Evolutionary conservation across 2,888 invertebrate genomes (phyloP).

Genomic region (Megalurothrips usitatus): DNA sequence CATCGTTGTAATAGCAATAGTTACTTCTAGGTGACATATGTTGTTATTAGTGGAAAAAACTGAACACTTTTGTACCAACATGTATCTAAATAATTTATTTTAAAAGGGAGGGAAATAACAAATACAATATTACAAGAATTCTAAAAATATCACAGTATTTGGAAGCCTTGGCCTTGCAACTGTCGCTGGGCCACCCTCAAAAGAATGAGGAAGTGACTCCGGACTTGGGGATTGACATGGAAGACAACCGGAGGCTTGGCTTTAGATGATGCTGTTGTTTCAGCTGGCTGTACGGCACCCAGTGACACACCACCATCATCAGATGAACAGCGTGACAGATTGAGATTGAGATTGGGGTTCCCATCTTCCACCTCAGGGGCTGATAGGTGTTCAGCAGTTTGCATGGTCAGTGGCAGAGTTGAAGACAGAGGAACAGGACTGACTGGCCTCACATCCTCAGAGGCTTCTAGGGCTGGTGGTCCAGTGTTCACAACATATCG

Average conservation of each 20-base stretch:
- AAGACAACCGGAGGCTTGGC: conserved; percentile 43
- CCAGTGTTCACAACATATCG: background rate
- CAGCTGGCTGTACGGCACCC: conserved; percentile 3
- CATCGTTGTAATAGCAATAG: too few relatives aligned
- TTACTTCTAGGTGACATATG: too few relatives aligned
- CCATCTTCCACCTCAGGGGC: background rate
- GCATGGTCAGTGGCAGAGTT: background rate
- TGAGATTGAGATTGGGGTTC: background rate
- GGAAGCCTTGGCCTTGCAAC: conserved; percentile 51
- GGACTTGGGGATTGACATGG: conserved; percentile 45
- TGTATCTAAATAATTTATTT: too few relatives aligned
- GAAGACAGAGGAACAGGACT: background rate
- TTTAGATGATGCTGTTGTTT: conserved; percentile 48
- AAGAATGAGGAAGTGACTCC: conserved; percentile 53
- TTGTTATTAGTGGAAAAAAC: too few relatives aligned
- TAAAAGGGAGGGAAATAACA: too few relatives aligned
- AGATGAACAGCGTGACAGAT: conserved; percentile 33
- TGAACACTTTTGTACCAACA: too few relatives aligned
- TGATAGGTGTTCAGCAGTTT: background rate
- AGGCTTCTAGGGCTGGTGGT: background rate
- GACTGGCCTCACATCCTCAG: background rate
- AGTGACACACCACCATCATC: conserved; percentile 35
- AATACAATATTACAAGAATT: background rate
- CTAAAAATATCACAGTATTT: conserved; percentile 47
- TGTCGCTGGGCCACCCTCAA: conserved; percentile 54